Evolutionary conservation across 2,113 vertebrate species (phyloP).

Genomic region (Cyphomyrus plagiostoma): DNA sequence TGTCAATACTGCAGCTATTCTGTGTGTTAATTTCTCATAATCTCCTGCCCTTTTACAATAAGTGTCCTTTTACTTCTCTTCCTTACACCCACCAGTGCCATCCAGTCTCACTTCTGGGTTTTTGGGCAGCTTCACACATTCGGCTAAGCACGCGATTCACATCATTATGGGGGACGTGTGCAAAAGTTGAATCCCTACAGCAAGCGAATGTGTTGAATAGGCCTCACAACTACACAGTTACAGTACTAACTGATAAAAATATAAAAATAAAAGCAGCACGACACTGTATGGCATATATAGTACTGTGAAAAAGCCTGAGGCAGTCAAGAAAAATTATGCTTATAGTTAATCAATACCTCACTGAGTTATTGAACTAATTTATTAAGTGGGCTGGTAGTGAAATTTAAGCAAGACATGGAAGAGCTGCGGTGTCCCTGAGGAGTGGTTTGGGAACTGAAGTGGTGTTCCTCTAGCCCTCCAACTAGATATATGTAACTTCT

Average conservation of each 20-base stretch:
- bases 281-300: not conserved
- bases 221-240: not conserved
- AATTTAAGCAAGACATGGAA: not conserved
- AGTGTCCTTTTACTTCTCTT: not conserved
- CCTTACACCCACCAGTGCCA: not conserved
- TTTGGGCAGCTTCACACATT: not conserved
- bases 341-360: not conserved
- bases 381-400: not conserved
- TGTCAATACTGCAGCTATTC: not conserved
- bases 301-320: not conserved
- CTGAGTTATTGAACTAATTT: not conserved
- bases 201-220: not conserved
- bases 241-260: not conserved
- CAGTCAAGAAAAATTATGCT: not conserved
- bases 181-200: not conserved
- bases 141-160: not conserved
- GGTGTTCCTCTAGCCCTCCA: not conserved
- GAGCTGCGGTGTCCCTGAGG: not conserved
- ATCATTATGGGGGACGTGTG: not conserved
- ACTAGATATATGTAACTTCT: not conserved
- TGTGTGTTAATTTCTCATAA: not conserved
- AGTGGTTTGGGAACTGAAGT: not conserved
- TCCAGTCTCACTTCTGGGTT: constrained; percentile 5
- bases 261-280: not conserved
- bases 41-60: not conserved